Percentiles rank a stretch among this genome's conserved stretches.
phyloP scores from a whole-genome alignment of 2,113 vertebrate species.

The Triplophysa rosa region DNA sequence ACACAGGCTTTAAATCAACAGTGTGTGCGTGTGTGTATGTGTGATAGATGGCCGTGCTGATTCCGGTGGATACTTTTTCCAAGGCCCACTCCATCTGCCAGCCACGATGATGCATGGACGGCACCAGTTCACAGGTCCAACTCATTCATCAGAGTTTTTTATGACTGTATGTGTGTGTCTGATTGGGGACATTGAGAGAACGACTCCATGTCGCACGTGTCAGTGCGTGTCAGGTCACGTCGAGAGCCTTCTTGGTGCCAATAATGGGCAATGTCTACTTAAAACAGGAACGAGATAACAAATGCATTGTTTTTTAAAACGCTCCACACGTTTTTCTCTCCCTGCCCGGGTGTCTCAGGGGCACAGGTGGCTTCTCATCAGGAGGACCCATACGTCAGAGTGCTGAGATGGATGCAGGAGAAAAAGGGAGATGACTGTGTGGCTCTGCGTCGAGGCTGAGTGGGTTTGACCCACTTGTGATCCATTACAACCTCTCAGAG shows the following conservation, averaged over 20 bases:
- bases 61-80: conserved; percentile 53
- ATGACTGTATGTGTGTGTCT: conserved; percentile 50
- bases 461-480: conserved; percentile 27
- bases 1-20: conserved; percentile 53
- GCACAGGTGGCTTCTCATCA: conserved; percentile 60
- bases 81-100: conserved; percentile 59
- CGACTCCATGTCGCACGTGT: neutral
- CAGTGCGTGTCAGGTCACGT: conserved; percentile 28
- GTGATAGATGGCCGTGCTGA: conserved; percentile 53
- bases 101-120: conserved; percentile 53
- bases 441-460: conserved; percentile 29
- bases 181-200: conserved; percentile 27
- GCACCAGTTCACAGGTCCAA: conserved; percentile 37
- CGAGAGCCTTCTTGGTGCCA: conserved; percentile 3
- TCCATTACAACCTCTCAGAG: conserved; percentile 37
- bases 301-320: conserved; percentile 23
- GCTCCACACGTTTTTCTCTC: conserved; percentile 44
- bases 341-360: conserved; percentile 47
- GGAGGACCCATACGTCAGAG: conserved; percentile 59
- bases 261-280: neutral
- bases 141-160: conserved; percentile 59
- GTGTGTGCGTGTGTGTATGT: conserved; percentile 12
- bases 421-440: conserved; percentile 21
- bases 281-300: neutral
- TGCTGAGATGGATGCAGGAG: conserved; percentile 27